A percentile compares a stretch with the other conserved stretches of the same genome.
Conservation (phyloP, 2,113 vertebrate species). For the Clarias gariepinus region DNA sequence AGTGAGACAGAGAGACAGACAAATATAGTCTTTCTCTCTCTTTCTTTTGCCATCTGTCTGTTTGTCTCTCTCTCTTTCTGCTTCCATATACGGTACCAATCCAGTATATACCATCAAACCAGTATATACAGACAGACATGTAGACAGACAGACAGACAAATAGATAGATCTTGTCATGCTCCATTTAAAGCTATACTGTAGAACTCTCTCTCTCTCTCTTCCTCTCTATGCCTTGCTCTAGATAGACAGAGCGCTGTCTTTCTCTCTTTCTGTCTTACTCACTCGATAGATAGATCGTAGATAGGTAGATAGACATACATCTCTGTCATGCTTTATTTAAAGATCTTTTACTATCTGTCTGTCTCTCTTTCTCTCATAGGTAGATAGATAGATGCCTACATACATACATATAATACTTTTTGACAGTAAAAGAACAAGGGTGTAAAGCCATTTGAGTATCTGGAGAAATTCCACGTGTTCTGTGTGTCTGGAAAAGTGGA, state of each 20-base stretch:
- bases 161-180: not conserved
- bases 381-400: not conserved
- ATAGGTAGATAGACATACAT: constrained; percentile 3
- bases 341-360: too few relatives aligned
- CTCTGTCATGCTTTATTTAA: too few relatives aligned
- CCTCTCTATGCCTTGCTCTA: not conserved
- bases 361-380: not conserved
- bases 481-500: constrained; percentile 9
- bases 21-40: not conserved
- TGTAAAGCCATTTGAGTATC: not conserved
- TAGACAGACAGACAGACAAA: not conserved
- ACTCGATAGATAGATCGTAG: not conserved
- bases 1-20: not conserved
- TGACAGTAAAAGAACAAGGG: not conserved
- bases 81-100: too few relatives aligned
- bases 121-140: not conserved
- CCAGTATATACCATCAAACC: too few relatives aligned
- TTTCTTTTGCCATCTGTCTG: not conserved
- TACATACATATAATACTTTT: not conserved
- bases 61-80: not conserved
- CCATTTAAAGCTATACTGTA: too few relatives aligned
- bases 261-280: not conserved
- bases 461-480: constrained; percentile 15
- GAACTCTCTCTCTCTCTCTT: too few relatives aligned
- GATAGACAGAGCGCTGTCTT: not conserved